A percentile compares a stretch with the other conserved stretches of the same genome.
Evolutionary conservation across 1,140 invertebrate species (phyloP).

Genomic region (Leptinotarsa defecta): DNA sequence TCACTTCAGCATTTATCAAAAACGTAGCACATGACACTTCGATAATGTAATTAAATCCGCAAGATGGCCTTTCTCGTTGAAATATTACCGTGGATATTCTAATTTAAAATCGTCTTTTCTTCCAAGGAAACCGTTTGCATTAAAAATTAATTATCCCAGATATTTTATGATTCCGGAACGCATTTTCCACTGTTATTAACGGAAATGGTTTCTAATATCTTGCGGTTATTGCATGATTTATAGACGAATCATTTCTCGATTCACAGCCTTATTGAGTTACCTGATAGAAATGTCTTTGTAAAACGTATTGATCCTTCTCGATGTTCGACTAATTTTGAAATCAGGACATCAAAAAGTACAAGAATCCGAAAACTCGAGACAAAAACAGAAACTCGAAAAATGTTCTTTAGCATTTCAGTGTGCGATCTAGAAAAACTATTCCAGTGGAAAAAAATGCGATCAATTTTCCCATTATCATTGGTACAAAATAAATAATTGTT

Average conservation of each 20-base stretch:
- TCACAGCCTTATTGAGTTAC: not conserved
- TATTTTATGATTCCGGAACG: conserved; percentile 44
- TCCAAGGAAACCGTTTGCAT: conserved; percentile 44
- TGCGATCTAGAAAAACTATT: too few species aligned
- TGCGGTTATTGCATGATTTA: conserved; percentile 7
- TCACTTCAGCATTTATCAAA: conserved; percentile 53
- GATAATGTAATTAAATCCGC: conserved; percentile 58
- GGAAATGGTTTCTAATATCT: conserved; percentile 17
- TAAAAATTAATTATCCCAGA: conserved; percentile 54
- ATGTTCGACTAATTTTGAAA: too few species aligned
- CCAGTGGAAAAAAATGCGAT: too few species aligned
- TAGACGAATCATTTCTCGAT: not conserved
- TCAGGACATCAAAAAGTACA: too few species aligned
- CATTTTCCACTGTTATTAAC: conserved; percentile 18
- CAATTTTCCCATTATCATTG: too few species aligned
- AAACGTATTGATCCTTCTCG: too few species aligned
- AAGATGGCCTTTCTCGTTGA: conserved; percentile 53
- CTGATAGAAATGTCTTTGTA: not conserved
- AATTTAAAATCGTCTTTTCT: conserved; percentile 50
- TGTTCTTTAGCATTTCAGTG: too few species aligned
- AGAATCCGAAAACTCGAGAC: too few species aligned
- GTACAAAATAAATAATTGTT: too few species aligned
- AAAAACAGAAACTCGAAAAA: too few species aligned
- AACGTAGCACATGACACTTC: conserved; percentile 56
- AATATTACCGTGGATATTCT: conserved; percentile 55